Evolutionary conservation across 1,140 invertebrate genomes (phyloP), one percentile per base, ranked within the genome.

Genomic region (Augochlora pura): DNA sequence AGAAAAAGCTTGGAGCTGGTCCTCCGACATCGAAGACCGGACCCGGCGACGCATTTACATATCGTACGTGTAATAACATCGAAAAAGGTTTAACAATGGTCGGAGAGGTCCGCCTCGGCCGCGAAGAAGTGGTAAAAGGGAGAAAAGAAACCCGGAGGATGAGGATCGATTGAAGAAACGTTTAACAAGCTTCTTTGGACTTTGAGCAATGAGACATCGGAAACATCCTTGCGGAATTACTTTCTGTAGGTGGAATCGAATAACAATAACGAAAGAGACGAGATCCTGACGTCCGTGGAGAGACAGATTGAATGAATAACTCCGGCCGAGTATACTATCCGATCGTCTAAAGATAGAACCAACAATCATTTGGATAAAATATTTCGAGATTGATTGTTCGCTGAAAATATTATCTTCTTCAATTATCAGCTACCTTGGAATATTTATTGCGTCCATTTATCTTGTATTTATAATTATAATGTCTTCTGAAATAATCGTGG

Each of bases 1-100:
- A 71, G 80, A 82, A 77, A 79, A 78, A 70, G 84, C 62, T 14
- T 65, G 68, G 23, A 87, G 85, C 85, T 81, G 85, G 74, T 78
- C 85, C 85, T 82, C 66, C 76, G 84, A 80, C 76, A 83, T 78
- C 80, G 76, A 77, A 80, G 86, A 87, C 86, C 86, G 85, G 84
- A 81, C 85, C 86, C 80, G 63, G 68, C 69, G 57, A 85, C 67
- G 69, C 77, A 88, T 88, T 88, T 88, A 88, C 87, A 88, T 88
- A 88, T 87, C 77, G 79, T 67, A 77, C 83, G 80, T 87, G 84
- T 86, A 88, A 88, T 88, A 88, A 88, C 86, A 78, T 80, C 85
- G 81, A 88, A 85, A 88, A 88, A 88, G 80, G 82, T 80, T 85
- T 70, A 88, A 87, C 86, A 88, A 88, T 88, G 81, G 75, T 62